Evolutionary conservation across 2,888 invertebrate species (phyloP).

Genomic region (Zootermopsis nevadensis): DNA sequence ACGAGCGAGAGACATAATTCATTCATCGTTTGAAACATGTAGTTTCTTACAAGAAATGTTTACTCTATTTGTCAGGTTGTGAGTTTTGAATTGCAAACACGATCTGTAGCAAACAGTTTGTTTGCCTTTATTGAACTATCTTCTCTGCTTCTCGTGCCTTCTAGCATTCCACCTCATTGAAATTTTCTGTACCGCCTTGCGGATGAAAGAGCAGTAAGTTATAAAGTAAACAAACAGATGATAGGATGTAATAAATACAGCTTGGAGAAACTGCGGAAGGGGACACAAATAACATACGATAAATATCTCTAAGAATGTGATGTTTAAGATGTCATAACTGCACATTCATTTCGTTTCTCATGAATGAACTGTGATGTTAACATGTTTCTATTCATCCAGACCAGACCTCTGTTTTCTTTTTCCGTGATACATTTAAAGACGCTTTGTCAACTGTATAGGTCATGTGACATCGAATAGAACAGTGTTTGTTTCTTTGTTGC

Average conservation of each 20-base stretch:
- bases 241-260: neutral
- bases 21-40: neutral
- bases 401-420: no score
- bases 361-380: no score
- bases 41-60: neutral
- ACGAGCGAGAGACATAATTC: neutral
- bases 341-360: neutral
- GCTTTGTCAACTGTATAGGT: no score
- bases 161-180: neutral
- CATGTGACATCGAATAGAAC: no score
- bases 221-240: conserved; percentile 6
- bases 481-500: no score
- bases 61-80: neutral
- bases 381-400: no score
- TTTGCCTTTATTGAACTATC: neutral
- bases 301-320: neutral
- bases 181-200: neutral
- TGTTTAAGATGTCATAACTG: neutral
- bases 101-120: neutral
- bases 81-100: neutral
- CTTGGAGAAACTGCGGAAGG: neutral
- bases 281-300: neutral
- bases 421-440: no score
- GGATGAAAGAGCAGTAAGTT: neutral
- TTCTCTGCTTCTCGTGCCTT: no score